These are phyloP conservation scores for Triplophysa rosa DNA, from an alignment of 2,113 vertebrate species.

Conservation along the genomic window DNA sequence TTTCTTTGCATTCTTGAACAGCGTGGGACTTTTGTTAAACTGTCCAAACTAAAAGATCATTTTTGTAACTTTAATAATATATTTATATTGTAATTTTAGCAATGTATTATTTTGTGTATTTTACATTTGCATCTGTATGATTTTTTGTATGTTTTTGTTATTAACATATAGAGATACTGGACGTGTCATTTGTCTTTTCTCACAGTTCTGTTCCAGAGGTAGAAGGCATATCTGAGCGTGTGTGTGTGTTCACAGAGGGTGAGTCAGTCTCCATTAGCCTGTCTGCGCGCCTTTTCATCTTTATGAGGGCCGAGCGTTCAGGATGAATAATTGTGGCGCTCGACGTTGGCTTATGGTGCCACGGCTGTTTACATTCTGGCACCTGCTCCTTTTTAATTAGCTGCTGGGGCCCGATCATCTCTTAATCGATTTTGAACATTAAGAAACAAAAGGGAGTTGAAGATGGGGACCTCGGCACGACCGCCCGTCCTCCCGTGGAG, in stretches of 20 bases:
- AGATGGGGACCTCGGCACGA: constrained; percentile 22
- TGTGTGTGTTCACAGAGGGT: constrained; percentile 39
- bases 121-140: neutral
- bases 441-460: constrained; percentile 60
- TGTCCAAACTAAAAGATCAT: no score
- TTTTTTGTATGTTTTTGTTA: constrained; percentile 11
- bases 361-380: constrained; percentile 61
- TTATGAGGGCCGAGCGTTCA: constrained; percentile 52
- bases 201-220: neutral
- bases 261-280: constrained; percentile 60
- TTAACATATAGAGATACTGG: neutral
- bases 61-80: no score
- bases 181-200: constrained; percentile 22
- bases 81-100: no score
- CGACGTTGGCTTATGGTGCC: constrained; percentile 51
- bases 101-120: no score
- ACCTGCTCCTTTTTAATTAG: constrained; percentile 69
- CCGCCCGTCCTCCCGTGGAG: constrained; percentile 56
- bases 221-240: neutral
- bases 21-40: no score
- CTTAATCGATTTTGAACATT: constrained; percentile 66
- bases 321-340: constrained; percentile 58
- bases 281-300: constrained; percentile 54
- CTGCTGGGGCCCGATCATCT: constrained; percentile 58
- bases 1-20: no score